phyloP scores from a whole-genome alignment of 2,888 invertebrate species.

The Oxyscelio sp. region DNA sequence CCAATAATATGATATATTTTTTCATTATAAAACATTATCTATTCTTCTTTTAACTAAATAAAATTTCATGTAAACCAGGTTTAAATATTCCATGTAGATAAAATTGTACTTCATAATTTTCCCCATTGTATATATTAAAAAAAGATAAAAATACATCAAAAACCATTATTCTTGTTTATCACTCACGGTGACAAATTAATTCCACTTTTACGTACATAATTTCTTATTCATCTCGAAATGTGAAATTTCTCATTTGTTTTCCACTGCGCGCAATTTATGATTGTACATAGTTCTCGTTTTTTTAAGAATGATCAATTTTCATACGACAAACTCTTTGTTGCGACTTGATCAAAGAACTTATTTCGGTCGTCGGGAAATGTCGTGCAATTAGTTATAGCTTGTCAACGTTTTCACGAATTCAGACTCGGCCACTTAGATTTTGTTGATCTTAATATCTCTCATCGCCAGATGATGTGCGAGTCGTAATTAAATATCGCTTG shows the following conservation, averaged over 20 bases:
- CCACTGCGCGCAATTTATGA: constrained; percentile 24
- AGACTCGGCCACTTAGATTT: constrained; percentile 11
- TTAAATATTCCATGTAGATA: no score
- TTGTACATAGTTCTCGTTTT: constrained; percentile 4
- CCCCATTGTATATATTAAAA: constrained; percentile 24
- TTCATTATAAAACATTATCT: no score
- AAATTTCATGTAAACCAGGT: no score
- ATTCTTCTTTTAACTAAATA: no score
- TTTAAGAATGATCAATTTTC: constrained; percentile 25
- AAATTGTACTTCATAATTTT: constrained; percentile 4
- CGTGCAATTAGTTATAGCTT: constrained; percentile 31
- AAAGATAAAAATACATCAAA: constrained; percentile 29
- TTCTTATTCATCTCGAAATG: constrained; percentile 10
- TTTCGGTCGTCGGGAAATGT: constrained; percentile 32
- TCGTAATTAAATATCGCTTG: constrained; percentile 33
- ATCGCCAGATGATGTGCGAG: constrained; percentile 32
- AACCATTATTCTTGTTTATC: constrained; percentile 42
- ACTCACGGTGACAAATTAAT: constrained; percentile 56
- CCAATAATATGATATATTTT: no score
- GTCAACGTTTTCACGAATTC: not conserved
- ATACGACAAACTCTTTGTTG: constrained; percentile 26
- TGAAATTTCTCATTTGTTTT: constrained; percentile 20
- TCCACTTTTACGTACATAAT: constrained; percentile 31
- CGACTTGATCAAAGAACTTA: constrained; percentile 44
- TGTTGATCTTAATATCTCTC: constrained; percentile 32